phyloP scores from a whole-genome alignment of 35 echinoderm and acorn worm species.

The Amphiura filiformis region DNA sequence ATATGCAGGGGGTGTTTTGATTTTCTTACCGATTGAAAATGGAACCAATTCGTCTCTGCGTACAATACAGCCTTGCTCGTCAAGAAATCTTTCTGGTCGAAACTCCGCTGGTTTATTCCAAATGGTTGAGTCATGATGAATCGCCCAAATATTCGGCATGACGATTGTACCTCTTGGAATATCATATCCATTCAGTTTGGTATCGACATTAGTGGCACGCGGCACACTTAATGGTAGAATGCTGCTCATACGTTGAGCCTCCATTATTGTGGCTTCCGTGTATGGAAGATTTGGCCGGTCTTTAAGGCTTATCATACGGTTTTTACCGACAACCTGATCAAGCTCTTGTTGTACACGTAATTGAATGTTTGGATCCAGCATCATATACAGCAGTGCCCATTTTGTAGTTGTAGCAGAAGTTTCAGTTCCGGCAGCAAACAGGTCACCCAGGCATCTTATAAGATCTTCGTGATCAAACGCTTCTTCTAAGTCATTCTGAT shows the following conservation, averaged over 20 bases:
- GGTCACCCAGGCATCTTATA: neutral
- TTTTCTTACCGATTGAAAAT: neutral
- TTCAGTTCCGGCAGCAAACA: neutral
- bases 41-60: neutral
- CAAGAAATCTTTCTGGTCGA: conserved; percentile 56
- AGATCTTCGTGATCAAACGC: neutral
- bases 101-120: conserved; percentile 71
- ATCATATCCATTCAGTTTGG: neutral
- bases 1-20: too few relatives aligned
- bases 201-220: neutral
- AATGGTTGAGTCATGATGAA: conserved; percentile 39
- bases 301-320: neutral
- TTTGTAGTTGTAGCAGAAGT: neutral
- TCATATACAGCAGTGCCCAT: neutral
- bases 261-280: neutral
- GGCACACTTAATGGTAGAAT: neutral
- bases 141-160: conserved; percentile 33
- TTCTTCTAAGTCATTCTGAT: neutral
- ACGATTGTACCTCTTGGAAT: conserved; percentile 40
- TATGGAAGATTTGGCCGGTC: neutral
- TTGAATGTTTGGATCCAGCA: neutral
- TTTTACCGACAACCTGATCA: neutral
- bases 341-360: neutral
- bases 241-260: neutral
- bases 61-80: neutral